Conservation (phyloP, 2,888 invertebrate species). For the Gisinianus flammeolus region DNA sequence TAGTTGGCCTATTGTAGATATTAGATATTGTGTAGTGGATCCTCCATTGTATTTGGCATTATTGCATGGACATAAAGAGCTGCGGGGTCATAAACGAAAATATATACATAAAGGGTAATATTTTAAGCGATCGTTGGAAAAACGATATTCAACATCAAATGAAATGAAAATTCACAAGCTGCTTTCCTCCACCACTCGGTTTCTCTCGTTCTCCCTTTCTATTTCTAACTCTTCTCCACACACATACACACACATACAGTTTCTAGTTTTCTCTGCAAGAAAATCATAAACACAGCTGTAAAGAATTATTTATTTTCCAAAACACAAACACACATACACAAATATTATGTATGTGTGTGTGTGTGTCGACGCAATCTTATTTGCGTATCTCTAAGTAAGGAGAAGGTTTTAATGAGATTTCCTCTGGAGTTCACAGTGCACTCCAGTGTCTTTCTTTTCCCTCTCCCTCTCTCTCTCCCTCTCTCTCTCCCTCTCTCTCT, state of each 20-base stretch:
- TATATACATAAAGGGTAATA: slow-evolving; percentile 49
- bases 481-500: too few relatives aligned
- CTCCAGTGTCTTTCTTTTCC: slow-evolving; percentile 42
- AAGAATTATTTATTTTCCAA: slow-evolving; percentile 58
- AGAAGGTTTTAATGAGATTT: slow-evolving; percentile 57
- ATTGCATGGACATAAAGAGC: slow-evolving; percentile 38
- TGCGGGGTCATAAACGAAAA: slow-evolving; percentile 51
- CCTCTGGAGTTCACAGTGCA: too few relatives aligned
- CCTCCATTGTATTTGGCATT: neutral
- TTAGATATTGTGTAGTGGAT: neutral
- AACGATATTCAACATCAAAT: slow-evolving; percentile 32
- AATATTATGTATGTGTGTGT: neutral
- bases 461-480: too few relatives aligned
- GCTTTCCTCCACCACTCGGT: slow-evolving; percentile 8
- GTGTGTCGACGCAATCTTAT: neutral
- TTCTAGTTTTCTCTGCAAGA: slow-evolving; percentile 18
- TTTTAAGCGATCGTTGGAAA: slow-evolving; percentile 42
- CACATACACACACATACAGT: neutral
- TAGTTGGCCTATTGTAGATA: neutral
- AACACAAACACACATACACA: neutral
- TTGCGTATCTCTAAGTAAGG: slow-evolving; percentile 22
- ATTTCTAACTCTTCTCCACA: neutral
- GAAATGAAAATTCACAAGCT: slow-evolving; percentile 49
- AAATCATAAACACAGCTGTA: slow-evolving; percentile 58
- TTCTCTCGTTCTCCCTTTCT: neutral